A percentile compares a stretch with the other conserved stretches of the same genome.
These are phyloP conservation scores for Oostethus manadensis DNA, from an alignment of 2,113 vertebrate genomes.

Conservation along the genomic window DNA sequence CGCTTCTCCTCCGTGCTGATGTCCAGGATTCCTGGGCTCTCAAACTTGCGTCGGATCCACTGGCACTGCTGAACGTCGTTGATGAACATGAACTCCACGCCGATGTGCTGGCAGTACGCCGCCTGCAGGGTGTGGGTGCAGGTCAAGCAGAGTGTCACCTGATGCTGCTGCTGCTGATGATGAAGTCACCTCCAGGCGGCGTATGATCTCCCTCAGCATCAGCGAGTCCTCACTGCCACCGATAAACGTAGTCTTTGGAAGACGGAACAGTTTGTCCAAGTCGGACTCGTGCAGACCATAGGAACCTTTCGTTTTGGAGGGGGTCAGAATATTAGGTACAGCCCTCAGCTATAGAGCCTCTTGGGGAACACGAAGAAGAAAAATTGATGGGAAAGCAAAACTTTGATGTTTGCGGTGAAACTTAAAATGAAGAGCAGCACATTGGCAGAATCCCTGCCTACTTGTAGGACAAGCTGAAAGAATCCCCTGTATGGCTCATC, in stretches of 20 bases:
- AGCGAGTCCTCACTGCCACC: constrained; percentile 82
- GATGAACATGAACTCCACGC: constrained; percentile 97
- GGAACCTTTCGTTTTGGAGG: constrained; percentile 70
- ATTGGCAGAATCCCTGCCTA: no score
- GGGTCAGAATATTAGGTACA: background rate
- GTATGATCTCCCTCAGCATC: constrained; percentile 87
- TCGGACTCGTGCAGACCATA: constrained; percentile 85
- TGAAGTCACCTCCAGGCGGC: constrained; percentile 81
- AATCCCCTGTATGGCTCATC: no score
- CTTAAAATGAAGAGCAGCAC: no score
- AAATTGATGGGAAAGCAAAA: no score
- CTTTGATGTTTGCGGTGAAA: no score
- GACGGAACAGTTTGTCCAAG: constrained; percentile 87
- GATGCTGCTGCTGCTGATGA: background rate
- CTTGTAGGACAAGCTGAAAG: no score
- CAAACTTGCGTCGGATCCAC: constrained; percentile 93
- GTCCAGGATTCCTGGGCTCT: constrained; percentile 87
- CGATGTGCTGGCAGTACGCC: constrained; percentile 92
- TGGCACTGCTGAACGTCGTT: constrained; percentile 93
- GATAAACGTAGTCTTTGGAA: constrained; percentile 92
- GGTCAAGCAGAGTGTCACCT: background rate
- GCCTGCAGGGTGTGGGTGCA: constrained; percentile 54
- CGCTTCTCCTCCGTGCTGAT: constrained; percentile 86
- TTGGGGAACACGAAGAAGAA: no score
- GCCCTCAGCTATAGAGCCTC: no score